A percentile compares a stretch with the other conserved stretches of the same genome.
Conservation (phyloP, 2,888 invertebrate species). For the Acanthococcus lagerstroemiae region DNA sequence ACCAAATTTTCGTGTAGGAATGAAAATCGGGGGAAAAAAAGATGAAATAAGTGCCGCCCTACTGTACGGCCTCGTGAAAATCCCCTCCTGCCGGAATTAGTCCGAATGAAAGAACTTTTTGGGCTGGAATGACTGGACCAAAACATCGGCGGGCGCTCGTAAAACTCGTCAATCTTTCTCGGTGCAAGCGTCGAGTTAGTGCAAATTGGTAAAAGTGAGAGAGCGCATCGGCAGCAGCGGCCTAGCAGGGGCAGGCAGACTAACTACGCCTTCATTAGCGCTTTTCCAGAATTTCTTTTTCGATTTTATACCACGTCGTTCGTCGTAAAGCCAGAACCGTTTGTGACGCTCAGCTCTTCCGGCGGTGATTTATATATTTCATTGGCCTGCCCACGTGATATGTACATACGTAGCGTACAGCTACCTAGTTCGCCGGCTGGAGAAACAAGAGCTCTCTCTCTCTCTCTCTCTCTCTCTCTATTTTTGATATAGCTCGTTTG, state of each 20-base stretch:
- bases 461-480: not conserved
- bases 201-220: too few species aligned
- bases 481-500: conserved; percentile 19
- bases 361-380: conserved; percentile 10
- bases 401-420: not conserved
- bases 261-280: conserved; percentile 6
- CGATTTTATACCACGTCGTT: conserved; percentile 1
- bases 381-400: not conserved
- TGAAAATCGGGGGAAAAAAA: too few species aligned
- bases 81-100: too few species aligned
- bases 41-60: too few species aligned
- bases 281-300: conserved; percentile 4
- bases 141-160: not conserved
- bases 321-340: not conserved
- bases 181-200: too few species aligned
- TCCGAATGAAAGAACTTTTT: too few species aligned
- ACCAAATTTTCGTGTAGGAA: too few species aligned
- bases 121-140: too few species aligned
- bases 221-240: too few species aligned
- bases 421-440: not conserved
- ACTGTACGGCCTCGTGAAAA: too few species aligned
- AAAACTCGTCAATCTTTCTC: too few species aligned
- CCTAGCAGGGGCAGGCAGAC: too few species aligned
- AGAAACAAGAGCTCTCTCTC: not conserved
- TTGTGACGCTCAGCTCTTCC: not conserved